Base-by-base conservation (phyloP, 1,140 invertebrate genomes). In the Neotoxoptera formosana region DNA sequence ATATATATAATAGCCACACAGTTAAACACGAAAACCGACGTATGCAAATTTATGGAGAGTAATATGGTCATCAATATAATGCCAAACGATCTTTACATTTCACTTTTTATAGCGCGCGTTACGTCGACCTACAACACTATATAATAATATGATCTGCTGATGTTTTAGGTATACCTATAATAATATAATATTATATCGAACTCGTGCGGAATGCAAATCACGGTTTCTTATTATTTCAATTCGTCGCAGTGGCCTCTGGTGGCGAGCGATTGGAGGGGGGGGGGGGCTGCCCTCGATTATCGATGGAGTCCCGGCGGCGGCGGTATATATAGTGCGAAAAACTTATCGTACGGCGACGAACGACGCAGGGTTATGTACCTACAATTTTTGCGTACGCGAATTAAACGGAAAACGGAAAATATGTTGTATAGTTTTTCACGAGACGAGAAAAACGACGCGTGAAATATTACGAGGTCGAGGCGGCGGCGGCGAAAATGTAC, bases 211-310 rank as follows among this genome's bases (percentile, higher is more conserved):
- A 21, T 76, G 60, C n/a, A n/a, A 76, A 76, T 76, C 30, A 30
- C n/a, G 60, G n/a, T 76, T 76, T 76, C 4, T n/a, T n/a, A 76
- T n/a, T 76, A 76, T 76, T 76, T 76, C n/a, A 76, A 76, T 76
- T 76, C 60, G 30, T 30, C 60, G 60, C 60, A 20, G n/a, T 34
- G 60, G 60, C 60, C n/a, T 76, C 60, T n/a, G n/a, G 30, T 14
- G 14, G 14, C 14, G 14, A 76, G 14, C 6, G 30, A 14, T n/a
- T 17, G n/a, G 56, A 30, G 56, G 30, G 4, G n/a, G n/a, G 60
- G 21, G 51, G 60, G 60, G 60, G 60, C 30, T 76, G 30, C 30
- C 4, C 60, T 6, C n/a, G 60, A 76, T 76, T 76, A 76, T n/a
- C 60, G 60, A 76, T 76, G n/a, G n/a, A n/a, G 60, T 76, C 25